Percentiles rank a stretch among this genome's conserved stretches.
phyloP scores from a whole-genome alignment of 2,888 invertebrate genomes.

The Athalia circularis region DNA sequence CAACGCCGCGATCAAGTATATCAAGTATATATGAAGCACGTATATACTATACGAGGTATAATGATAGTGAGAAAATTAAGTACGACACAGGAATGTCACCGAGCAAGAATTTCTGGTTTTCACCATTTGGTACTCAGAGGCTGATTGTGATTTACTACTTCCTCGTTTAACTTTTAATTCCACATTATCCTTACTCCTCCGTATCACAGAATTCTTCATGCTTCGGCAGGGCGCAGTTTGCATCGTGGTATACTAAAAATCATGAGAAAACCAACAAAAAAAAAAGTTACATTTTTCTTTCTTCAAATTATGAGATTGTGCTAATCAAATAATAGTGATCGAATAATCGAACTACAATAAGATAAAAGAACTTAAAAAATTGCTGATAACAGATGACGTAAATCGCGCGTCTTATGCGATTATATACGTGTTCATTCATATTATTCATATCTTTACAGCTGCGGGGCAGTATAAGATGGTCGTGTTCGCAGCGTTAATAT shows the following conservation, averaged over 20 bases:
- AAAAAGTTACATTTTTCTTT: neutral
- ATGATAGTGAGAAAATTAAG: too few species aligned
- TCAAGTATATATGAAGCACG: too few species aligned
- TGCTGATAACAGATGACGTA: too few species aligned
- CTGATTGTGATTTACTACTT: neutral
- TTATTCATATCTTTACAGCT: neutral
- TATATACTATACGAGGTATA: too few species aligned
- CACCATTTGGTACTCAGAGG: neutral
- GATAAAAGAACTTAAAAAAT: too few species aligned
- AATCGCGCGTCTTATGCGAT: slow-evolving; percentile 1
- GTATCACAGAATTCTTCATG: too few species aligned
- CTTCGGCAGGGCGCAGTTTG: too few species aligned
- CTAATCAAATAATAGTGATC: too few species aligned
- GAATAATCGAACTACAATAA: too few species aligned
- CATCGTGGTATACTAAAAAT: too few species aligned
- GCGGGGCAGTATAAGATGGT: neutral
- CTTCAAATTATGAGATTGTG: neutral
- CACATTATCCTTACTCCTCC: neutral
- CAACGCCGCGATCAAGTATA: too few species aligned
- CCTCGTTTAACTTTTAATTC: neutral
- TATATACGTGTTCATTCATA: neutral
- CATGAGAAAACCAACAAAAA: neutral
- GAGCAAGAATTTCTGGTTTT: slow-evolving; percentile 9
- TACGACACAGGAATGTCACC: neutral
- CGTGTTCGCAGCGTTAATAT: neutral